Percentiles rank a stretch among this genome's conserved stretches.
phyloP scores from a whole-genome alignment of 2,797 vertebrate genomes.

The Scolopax rusticola region DNA sequence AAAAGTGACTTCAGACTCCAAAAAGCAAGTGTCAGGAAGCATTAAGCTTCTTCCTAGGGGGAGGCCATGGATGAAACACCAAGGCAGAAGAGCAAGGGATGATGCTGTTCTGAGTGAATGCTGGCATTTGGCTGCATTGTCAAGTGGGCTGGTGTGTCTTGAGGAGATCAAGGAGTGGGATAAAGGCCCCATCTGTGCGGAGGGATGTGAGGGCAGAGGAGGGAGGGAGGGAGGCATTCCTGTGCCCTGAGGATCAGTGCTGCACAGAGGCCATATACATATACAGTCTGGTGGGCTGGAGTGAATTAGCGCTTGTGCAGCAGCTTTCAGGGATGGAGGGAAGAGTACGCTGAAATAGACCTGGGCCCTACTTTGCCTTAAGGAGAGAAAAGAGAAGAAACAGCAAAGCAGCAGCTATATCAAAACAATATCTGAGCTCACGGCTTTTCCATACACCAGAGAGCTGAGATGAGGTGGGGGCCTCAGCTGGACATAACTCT shows the following conservation, averaged over 20 bases:
- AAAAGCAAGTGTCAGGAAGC: background rate
- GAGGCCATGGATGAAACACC: accelerated
- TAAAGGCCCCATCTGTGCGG: accelerated
- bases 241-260: background rate
- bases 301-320: accelerated
- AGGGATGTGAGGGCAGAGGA: background rate
- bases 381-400: background rate
- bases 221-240: background rate
- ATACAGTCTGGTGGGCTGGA: accelerated
- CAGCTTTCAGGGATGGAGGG: background rate
- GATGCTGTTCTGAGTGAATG: accelerated
- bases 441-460: background rate
- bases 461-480: background rate
- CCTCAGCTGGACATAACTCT: background rate
- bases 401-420: background rate
- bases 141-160: background rate
- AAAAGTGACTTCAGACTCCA: background rate
- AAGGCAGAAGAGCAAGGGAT: background rate
- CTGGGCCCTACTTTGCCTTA: background rate
- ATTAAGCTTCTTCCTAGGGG: background rate
- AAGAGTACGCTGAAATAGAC: background rate
- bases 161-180: background rate
- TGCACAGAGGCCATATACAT: background rate
- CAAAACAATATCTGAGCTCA: accelerated
- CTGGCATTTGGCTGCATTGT: accelerated